Evolutionary conservation across 2,888 invertebrate genomes (phyloP).

Genomic region (Cyrtodaria siliqua): DNA sequence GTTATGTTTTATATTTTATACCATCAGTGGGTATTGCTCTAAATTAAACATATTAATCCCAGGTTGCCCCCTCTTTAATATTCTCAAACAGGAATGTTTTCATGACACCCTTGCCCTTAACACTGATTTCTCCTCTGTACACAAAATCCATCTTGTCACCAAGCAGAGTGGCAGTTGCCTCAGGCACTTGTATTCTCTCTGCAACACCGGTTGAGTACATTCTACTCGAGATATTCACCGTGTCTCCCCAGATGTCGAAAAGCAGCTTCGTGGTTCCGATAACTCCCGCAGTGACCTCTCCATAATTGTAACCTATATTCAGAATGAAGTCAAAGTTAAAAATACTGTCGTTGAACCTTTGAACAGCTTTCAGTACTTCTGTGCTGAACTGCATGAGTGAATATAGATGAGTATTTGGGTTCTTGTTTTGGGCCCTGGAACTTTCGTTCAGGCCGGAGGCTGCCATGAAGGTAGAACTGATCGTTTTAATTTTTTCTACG

Average conservation of each 20-base stretch:
- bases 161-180: slow-evolving; percentile 88
- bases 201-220: slow-evolving; percentile 98
- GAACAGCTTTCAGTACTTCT: slow-evolving; percentile 91
- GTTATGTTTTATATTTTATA: too few relatives aligned
- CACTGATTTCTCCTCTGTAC: slow-evolving; percentile 96
- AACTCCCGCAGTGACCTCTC: slow-evolving; percentile 98
- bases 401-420: slow-evolving; percentile 92
- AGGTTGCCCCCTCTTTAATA: slow-evolving; percentile 73
- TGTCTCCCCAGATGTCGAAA: slow-evolving; percentile 99
- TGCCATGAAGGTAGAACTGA: slow-evolving; percentile 98
- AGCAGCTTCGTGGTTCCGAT: slow-evolving; percentile 98
- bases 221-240: slow-evolving; percentile 98
- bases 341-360: slow-evolving; percentile 85
- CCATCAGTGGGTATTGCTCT: too few relatives aligned
- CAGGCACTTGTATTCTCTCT: slow-evolving; percentile 90
- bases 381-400: slow-evolving; percentile 97
- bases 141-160: slow-evolving; percentile 93
- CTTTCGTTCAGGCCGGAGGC: slow-evolving; percentile 97
- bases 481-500: slow-evolving; percentile 99
- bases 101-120: slow-evolving; percentile 99
- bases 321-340: slow-evolving; percentile 86
- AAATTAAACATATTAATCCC: slow-evolving; percentile 63
- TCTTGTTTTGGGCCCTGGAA: slow-evolving; percentile 90
- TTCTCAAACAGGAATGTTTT: slow-evolving; percentile 91
- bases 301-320: slow-evolving; percentile 94